Conservation (phyloP, 2,113 vertebrate genomes). For the Takifugu flavidus region DNA sequence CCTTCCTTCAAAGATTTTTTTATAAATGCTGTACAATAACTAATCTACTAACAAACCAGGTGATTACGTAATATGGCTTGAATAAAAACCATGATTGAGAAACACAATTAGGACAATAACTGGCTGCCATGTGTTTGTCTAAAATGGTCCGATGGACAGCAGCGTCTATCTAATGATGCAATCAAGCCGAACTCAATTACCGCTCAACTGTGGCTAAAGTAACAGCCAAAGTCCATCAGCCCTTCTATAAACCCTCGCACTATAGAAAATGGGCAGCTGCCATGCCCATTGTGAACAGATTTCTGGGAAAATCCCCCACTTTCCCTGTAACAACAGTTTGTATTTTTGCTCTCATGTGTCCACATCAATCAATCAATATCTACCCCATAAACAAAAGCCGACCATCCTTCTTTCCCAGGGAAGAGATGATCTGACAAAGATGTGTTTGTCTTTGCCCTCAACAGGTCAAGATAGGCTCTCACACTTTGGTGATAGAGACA, state of each 20-base stretch:
- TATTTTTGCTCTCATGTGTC: conserved; percentile 48
- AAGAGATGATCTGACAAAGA: conserved; percentile 26
- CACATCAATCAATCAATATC: conserved; percentile 38
- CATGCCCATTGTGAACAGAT: conserved; percentile 36
- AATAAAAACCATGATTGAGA: conserved; percentile 21
- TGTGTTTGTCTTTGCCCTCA: conserved; percentile 11
- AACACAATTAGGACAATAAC: conserved; percentile 22
- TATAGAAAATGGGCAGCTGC: conserved; percentile 32
- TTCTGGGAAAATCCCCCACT: conserved; percentile 55
- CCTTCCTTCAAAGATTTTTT: conserved; percentile 6
- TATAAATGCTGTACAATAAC: too few relatives aligned
- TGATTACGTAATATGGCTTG: conserved; percentile 30
- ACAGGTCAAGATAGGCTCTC: conserved; percentile 7
- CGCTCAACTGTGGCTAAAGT: conserved; percentile 19
- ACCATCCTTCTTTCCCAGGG: conserved; percentile 10
- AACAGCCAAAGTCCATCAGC: conserved; percentile 24
- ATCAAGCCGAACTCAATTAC: conserved; percentile 46
- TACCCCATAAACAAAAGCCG: conserved; percentile 39
- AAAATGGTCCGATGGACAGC: conserved; percentile 6
- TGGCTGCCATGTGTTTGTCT: conserved; percentile 4
- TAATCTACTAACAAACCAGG: not conserved
- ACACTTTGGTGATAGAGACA: not conserved
- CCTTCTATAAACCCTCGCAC: conserved; percentile 20
- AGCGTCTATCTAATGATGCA: conserved; percentile 28
- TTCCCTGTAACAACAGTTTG: conserved; percentile 59